Percentiles rank a stretch among this genome's conserved stretches.
Conservation (phyloP, 2,113 vertebrate genomes). For the Psittacus erithacus region DNA sequence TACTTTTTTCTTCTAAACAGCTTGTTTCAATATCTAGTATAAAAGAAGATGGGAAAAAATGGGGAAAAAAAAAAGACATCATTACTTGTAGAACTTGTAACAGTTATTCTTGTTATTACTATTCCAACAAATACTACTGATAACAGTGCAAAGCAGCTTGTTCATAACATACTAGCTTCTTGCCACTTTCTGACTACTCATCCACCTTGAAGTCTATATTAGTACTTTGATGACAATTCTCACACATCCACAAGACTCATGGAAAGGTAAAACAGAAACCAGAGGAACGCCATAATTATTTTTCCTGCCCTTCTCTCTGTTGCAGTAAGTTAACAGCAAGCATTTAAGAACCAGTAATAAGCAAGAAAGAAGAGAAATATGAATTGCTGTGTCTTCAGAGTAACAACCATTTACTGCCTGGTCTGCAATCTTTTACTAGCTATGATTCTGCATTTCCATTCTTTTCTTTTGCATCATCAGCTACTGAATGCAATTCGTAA, state of each 20-base stretch:
- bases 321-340: neutral
- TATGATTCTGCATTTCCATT: neutral
- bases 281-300: neutral
- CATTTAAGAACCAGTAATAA: neutral
- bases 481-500: neutral
- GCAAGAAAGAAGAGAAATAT: rapidly evolving
- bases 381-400: rapidly evolving
- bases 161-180: neutral
- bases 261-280: neutral
- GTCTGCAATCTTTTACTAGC: neutral
- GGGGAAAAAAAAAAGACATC: neutral
- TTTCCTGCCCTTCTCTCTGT: neutral
- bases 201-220: neutral
- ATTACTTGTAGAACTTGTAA: neutral
- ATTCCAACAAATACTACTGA: neutral
- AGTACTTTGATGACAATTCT: neutral
- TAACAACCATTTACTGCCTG: neutral
- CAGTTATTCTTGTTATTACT: neutral
- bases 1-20: constrained; percentile 96
- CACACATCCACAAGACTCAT: neutral
- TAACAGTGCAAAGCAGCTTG: neutral
- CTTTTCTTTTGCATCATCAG: neutral
- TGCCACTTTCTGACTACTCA: neutral
- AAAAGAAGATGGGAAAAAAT: neutral
- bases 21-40: constrained; percentile 93